Percentiles rank a stretch among this genome's conserved stretches.
Evolutionary conservation across 2,797 vertebrate species (phyloP).

Genomic region (Fratercula arctica): DNA sequence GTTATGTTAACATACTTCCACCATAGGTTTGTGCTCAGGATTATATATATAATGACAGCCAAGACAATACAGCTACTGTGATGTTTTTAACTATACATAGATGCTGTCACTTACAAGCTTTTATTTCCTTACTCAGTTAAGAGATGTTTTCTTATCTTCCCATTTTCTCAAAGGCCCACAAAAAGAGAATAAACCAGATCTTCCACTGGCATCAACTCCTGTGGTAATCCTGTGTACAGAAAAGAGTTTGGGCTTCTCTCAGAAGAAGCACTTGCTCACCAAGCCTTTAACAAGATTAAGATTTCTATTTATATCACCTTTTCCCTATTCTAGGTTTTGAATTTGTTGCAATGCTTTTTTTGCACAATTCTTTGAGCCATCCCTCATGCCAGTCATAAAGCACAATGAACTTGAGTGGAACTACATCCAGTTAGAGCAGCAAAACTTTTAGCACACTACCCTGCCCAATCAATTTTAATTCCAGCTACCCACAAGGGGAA

Average conservation of each 20-base stretch:
- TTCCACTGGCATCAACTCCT: not conserved
- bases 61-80: not conserved
- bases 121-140: fast-evolving
- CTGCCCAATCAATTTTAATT: not conserved
- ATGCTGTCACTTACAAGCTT: not conserved
- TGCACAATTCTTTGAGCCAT: not conserved
- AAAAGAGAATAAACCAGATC: not conserved
- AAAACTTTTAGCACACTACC: not conserved
- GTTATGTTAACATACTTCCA: not conserved
- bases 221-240: not conserved
- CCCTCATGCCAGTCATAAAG: not conserved
- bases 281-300: not conserved
- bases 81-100: not conserved
- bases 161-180: not conserved
- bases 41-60: not conserved
- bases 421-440: not conserved
- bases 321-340: not conserved
- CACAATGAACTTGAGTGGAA: not conserved
- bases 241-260: not conserved
- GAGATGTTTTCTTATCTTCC: too few species aligned
- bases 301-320: not conserved
- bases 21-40: not conserved
- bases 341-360: not conserved
- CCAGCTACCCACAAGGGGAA: not conserved
- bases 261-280: not conserved